Percentiles rank a stretch among this genome's conserved stretches.
Conservation (phyloP, 53 echinoderm and acorn worm genomes). For the Arbacia lixula region DNA sequence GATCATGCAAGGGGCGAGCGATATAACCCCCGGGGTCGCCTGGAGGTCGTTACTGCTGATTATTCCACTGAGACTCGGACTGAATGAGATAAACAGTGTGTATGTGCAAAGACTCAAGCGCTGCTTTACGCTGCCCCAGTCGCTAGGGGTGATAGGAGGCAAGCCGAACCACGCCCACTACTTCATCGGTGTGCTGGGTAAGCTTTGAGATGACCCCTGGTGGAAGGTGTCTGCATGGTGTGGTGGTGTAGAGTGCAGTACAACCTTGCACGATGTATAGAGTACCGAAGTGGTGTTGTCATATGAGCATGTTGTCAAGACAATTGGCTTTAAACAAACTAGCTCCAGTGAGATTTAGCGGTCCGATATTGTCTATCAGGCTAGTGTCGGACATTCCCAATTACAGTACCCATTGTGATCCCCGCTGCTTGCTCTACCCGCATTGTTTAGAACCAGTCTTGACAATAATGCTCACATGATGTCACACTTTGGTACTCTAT, state of each 20-base stretch:
- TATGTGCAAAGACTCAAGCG: slow-evolving; percentile 83
- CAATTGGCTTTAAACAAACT: no score
- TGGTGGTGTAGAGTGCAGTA: not conserved
- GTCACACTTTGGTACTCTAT: no score
- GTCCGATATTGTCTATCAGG: no score
- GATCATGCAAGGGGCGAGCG: slow-evolving; percentile 25
- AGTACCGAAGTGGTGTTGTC: not conserved
- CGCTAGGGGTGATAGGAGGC: slow-evolving; percentile 95
- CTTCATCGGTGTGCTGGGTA: slow-evolving; percentile 92
- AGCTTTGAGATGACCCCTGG: no score
- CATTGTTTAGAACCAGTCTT: no score
- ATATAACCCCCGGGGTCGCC: not conserved
- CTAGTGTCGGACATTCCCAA: no score
- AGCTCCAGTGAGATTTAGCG: no score
- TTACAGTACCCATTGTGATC: no score
- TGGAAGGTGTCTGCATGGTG: no score
- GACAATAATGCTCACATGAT: no score
- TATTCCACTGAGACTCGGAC: slow-evolving; percentile 92
- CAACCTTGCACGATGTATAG: not conserved
- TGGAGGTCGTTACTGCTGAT: slow-evolving; percentile 90
- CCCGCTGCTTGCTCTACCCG: no score
- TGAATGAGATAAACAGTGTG: slow-evolving; percentile 93
- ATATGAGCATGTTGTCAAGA: no score
- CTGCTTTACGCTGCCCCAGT: slow-evolving; percentile 83
- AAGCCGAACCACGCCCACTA: slow-evolving; percentile 99